Evolutionary conservation across 2,888 invertebrate genomes (phyloP).

Genomic region (Synanthedon andrenaeformis): DNA sequence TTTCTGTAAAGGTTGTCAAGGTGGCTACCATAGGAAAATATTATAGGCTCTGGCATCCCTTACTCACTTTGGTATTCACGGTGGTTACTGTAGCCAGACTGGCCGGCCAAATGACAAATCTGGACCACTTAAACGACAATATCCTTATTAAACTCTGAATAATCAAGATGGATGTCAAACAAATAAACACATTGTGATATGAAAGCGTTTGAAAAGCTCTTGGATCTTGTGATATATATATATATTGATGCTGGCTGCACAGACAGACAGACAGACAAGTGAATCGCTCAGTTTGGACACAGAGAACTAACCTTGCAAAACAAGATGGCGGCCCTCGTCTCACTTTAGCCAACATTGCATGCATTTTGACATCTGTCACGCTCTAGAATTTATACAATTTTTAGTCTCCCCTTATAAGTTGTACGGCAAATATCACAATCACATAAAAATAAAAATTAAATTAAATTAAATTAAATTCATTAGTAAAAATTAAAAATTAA

Average conservation of each 20-base stretch:
- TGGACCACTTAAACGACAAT: too few species aligned
- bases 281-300: conserved; percentile 32
- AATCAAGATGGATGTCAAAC: too few species aligned
- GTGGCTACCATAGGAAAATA: too few species aligned
- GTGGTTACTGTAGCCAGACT: too few species aligned
- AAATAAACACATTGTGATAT: background rate
- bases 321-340: conserved; percentile 51
- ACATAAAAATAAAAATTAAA: background rate
- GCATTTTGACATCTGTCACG: conserved; percentile 63
- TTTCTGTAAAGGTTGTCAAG: too few species aligned
- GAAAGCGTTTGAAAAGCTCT: background rate
- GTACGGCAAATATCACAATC: too few species aligned
- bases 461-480: conserved; percentile 11
- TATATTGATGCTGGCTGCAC: background rate
- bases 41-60: too few species aligned
- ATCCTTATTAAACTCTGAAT: too few species aligned
- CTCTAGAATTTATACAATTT: conserved; percentile 54
- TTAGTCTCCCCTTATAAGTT: background rate
- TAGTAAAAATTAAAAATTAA: conserved; percentile 9
- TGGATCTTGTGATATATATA: background rate
- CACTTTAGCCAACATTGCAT: conserved; percentile 56
- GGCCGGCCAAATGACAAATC: too few species aligned
- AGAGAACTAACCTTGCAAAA: conserved; percentile 53
- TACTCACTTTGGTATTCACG: too few species aligned
- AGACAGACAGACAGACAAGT: background rate